These are phyloP conservation scores for Euplexia lucipara DNA, from an alignment of 2,888 invertebrate genomes.

Conservation along the genomic window DNA sequence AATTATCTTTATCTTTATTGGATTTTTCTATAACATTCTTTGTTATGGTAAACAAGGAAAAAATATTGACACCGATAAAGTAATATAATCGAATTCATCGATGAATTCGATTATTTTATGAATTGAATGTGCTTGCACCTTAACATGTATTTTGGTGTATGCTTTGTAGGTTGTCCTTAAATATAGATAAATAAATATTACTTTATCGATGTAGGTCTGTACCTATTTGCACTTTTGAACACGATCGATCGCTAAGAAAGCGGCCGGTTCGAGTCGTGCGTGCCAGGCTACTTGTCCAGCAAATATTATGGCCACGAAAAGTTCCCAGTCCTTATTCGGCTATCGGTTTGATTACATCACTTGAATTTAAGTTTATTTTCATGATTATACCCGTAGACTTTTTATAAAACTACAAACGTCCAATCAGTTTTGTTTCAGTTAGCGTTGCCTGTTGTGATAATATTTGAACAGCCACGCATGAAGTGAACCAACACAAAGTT, in stretches of 20 bases:
- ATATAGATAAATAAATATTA: too few species aligned
- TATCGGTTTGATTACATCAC: slow-evolving; percentile 44
- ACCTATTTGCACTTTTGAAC: slow-evolving; percentile 5
- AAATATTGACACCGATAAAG: too few species aligned
- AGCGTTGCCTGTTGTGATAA: slow-evolving; percentile 65
- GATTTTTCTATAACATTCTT: slow-evolving; percentile 25
- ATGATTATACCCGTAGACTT: slow-evolving; percentile 53
- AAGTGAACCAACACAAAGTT: slow-evolving; percentile 60
- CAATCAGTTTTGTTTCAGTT: slow-evolving; percentile 68
- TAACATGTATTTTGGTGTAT: too few species aligned
- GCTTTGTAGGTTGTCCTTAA: too few species aligned
- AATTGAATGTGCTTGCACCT: too few species aligned
- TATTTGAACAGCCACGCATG: slow-evolving; percentile 69
- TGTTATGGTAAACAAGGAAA: slow-evolving; percentile 16
- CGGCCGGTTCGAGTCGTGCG: slow-evolving; percentile 26
- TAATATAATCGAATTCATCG: too few species aligned
- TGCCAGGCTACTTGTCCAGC: slow-evolving; percentile 40
- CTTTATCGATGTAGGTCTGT: too few species aligned
- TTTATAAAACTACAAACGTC: slow-evolving; percentile 63
- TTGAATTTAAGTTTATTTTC: slow-evolving; percentile 24
- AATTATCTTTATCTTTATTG: too few species aligned
- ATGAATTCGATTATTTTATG: too few species aligned
- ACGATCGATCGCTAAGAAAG: slow-evolving; percentile 9
- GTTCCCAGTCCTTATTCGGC: slow-evolving; percentile 23
- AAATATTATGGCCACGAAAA: slow-evolving; percentile 52